Evolutionary conservation across 2,888 invertebrate genomes (phyloP).

Genomic region (Thyatira batis): DNA sequence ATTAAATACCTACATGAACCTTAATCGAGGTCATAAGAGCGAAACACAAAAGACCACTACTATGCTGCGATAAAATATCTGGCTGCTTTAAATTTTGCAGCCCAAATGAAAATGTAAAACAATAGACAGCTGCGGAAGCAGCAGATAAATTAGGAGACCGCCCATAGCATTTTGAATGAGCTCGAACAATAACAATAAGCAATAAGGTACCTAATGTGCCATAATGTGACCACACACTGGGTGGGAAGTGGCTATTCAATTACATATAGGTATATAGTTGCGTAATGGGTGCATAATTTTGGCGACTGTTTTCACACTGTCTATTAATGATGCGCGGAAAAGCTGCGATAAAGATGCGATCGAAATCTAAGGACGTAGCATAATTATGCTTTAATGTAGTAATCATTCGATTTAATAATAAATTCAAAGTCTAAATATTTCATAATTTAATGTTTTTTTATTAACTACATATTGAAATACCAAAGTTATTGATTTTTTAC

Average conservation of each 20-base stretch:
- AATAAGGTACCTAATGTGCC: conserved; percentile 37
- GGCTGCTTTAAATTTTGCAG: conserved; percentile 33
- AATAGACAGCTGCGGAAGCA: conserved; percentile 50
- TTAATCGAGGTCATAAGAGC: background rate
- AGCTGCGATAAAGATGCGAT: background rate
- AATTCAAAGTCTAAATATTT: no score
- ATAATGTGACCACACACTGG: conserved; percentile 32
- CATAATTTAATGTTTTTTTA: no score
- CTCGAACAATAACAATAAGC: conserved; percentile 40
- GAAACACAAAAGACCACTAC: background rate
- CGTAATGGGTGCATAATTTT: background rate
- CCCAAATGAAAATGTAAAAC: conserved; percentile 52
- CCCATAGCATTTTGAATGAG: conserved; percentile 50
- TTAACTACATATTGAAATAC: no score
- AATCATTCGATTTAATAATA: no score
- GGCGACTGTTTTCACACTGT: background rate
- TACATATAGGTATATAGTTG: background rate
- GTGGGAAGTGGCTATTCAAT: background rate
- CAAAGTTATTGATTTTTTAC: no score
- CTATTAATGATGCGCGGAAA: background rate
- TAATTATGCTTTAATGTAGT: no score
- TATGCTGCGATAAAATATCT: conserved; percentile 17
- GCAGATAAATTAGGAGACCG: conserved; percentile 54
- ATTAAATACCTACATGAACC: no score
- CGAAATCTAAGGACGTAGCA: no score